Base-by-base conservation (phyloP, 2,797 vertebrate species). In the Chelidonichthys spinosus region DNA sequence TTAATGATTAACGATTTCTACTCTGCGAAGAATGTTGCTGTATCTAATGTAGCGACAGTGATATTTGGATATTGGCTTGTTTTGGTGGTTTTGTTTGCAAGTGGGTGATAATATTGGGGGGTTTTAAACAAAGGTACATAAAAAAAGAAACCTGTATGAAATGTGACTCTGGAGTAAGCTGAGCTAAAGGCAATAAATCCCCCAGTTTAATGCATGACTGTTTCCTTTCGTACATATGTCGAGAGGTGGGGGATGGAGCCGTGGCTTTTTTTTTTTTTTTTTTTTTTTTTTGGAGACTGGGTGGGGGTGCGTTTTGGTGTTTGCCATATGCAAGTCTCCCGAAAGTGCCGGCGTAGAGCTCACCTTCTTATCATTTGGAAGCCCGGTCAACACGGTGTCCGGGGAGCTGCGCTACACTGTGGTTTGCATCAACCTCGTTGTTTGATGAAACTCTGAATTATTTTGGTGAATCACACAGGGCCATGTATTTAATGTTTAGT, bases 161-260 rank as follows among this genome's bases (percentile, higher is more conserved):
- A 94, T 91, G 89, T 90, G 93, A 93, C 87, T 93, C 90, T 77
- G 66, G 85, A 93, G 93, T 92, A 91, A 95, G 92, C 94, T 91
- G 94, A 93, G 93, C 95, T 93, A 93, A 93, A 95, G 95, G 96
- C 95, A 95, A 96, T 96, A 96, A 96, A 97, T 96, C 94, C 94
- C 94, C 94, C 95, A 94, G 94, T 96, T 96, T 96, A 96, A 96
- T 94, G 92, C 94, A 95, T 94, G 95, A 94, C 95, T 95, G 95
- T 95, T 94, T 96, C 93, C 94, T 96, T 97, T 97, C 93, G 95
- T 97, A 96, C 96, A 93, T 95, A 91, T 94, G 95, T 90, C 90
- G 81, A 80, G 89, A 86, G 93, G 91, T 91, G 94, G 93, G 94
- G 93, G 92, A 93, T 95, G 94, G 93, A 93, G 89, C 78, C 77